A percentile compares a stretch with the other conserved stretches of the same genome.
These are phyloP conservation scores for Oikopleura albicans DNA, from an alignment of 23 tunicate genomes.

Conservation along the genomic window DNA sequence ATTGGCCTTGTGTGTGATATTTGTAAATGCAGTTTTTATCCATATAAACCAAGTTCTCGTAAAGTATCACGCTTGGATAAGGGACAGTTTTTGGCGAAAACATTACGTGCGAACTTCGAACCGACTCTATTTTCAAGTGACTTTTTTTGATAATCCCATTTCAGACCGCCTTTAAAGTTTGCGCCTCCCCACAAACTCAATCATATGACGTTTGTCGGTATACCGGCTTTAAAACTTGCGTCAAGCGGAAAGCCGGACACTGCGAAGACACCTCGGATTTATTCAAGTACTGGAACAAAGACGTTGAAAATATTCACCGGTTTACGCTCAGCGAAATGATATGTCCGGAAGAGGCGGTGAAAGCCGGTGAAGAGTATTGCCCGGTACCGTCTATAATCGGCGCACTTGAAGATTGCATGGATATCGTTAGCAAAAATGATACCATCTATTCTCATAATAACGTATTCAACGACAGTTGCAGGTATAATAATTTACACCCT, in stretches of 20 bases:
- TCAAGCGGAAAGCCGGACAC: neutral
- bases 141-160: neutral
- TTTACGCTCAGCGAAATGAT: neutral
- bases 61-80: too few species aligned
- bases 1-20: too few species aligned
- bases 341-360: neutral
- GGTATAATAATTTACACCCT: too few species aligned
- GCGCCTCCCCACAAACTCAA: neutral
- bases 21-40: too few species aligned
- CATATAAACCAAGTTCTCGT: too few species aligned
- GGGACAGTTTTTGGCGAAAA: too few species aligned
- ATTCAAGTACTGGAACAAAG: neutral
- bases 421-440: too few species aligned
- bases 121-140: neutral
- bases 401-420: neutral
- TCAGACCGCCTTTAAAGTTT: neutral
- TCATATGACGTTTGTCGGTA: neutral
- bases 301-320: neutral
- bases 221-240: neutral
- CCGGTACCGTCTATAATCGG: neutral
- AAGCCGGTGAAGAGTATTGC: conserved; percentile 1
- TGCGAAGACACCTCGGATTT: neutral
- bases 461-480: too few species aligned
- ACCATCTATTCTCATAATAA: too few species aligned
- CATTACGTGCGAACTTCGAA: neutral